These are phyloP conservation scores for Alviniconcha strummeri DNA, from an alignment of 2,888 invertebrate species.

Conservation along the genomic window DNA sequence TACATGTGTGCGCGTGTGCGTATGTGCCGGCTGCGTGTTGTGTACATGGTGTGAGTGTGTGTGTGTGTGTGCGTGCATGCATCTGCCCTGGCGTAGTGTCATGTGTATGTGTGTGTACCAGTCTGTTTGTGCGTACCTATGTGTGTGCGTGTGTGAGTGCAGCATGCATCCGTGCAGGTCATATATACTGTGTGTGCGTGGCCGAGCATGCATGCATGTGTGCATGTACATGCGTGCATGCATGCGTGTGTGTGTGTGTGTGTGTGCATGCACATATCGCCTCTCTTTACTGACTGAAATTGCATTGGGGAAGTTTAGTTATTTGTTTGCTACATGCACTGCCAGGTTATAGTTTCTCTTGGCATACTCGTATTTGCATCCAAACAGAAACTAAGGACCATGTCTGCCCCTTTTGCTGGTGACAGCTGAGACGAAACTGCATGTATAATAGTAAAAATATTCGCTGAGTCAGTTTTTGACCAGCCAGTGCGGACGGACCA, in stretches of 20 bases:
- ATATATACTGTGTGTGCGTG: neutral
- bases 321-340: neutral
- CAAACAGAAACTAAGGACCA: neutral
- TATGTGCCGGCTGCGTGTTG: neutral
- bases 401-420: neutral
- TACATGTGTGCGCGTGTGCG: conserved; percentile 4
- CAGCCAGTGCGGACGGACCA: too few species aligned
- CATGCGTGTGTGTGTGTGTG: neutral
- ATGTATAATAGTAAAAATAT: too few species aligned
- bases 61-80: neutral
- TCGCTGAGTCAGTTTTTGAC: too few species aligned
- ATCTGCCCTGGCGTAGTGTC: neutral
- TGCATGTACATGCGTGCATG: neutral
- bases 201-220: neutral
- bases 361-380: neutral
- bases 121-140: neutral
- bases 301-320: too few species aligned
- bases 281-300: too few species aligned
- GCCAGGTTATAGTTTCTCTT: neutral
- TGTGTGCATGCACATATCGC: neutral
- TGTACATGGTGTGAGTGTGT: neutral
- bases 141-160: conserved; percentile 6
- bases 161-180: neutral
- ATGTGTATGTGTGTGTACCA: neutral
- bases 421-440: too few species aligned